These are phyloP conservation scores for Eleutherodactylus coqui DNA, from an alignment of 2,797 vertebrate genomes.

Conservation along the genomic window DNA sequence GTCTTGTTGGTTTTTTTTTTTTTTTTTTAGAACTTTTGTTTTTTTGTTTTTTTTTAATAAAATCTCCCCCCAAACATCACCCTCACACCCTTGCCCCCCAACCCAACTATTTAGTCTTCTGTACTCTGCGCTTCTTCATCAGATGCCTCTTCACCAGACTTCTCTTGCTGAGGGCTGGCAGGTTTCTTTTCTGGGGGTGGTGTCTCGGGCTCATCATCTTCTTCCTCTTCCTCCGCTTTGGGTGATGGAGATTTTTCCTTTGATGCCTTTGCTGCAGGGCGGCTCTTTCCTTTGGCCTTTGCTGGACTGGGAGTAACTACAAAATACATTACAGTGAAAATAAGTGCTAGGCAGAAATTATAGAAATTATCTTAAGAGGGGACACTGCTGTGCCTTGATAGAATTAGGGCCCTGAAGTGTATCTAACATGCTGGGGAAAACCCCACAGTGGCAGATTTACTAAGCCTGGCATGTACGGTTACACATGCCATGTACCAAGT, in stretches of 20 bases:
- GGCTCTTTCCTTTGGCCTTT: conserved; percentile 97
- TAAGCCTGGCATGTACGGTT: too few relatives aligned
- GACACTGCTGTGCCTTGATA: too few relatives aligned
- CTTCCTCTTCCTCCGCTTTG: conserved; percentile 84
- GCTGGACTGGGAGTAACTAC: conserved; percentile 95
- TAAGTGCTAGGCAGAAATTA: too few relatives aligned
- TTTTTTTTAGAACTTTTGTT: conserved; percentile 65
- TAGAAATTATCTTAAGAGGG: too few relatives aligned
- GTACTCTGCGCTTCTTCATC: conserved; percentile 96
- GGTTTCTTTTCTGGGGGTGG: conserved; percentile 85
- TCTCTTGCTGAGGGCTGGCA: conserved; percentile 84
- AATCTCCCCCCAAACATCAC: conserved; percentile 73
- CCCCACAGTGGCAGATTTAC: too few relatives aligned
- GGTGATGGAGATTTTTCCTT: conserved; percentile 94
- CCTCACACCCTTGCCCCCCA: conserved; percentile 60
- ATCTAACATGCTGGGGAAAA: too few relatives aligned
- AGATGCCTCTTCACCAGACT: conserved; percentile 90
- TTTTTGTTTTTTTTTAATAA: conserved; percentile 64
- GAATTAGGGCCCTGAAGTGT: too few relatives aligned
- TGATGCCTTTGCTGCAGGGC: conserved; percentile 88
- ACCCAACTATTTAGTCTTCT: conserved; percentile 87
- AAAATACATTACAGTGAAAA: background rate
- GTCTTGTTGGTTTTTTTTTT: conserved; percentile 69
- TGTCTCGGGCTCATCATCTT: conserved; percentile 79
- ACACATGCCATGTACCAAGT: too few relatives aligned